Percentiles rank a stretch among this genome's conserved stretches.
Evolutionary conservation across 2,797 vertebrate species (phyloP).

Genomic region (Karalla daura): DNA sequence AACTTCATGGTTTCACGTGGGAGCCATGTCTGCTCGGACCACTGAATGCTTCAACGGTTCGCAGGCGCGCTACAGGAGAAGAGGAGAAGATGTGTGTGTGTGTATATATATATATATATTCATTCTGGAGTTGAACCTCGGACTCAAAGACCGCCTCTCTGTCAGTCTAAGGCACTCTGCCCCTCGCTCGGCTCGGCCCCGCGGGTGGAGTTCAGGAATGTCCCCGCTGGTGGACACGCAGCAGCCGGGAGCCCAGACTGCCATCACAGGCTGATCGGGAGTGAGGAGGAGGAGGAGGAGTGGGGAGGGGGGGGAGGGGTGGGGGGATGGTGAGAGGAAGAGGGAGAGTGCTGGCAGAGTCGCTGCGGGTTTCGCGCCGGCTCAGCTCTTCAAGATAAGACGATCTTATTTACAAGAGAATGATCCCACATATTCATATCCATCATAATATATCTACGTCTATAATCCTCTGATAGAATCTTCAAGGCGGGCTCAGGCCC

Average conservation of each 20-base stretch:
- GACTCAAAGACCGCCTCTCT: conserved; percentile 51
- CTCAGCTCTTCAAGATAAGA: no score
- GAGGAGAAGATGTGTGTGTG: no score
- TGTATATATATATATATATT: no score
- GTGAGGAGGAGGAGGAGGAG: background rate
- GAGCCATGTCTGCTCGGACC: no score
- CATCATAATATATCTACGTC: conserved; percentile 79
- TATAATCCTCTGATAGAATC: conserved; percentile 77
- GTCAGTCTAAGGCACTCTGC: conserved; percentile 85
- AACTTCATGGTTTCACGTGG: no score
- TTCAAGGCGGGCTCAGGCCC: conserved; percentile 89
- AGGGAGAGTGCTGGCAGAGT: no score
- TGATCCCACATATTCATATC: conserved; percentile 84
- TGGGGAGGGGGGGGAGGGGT: no score
- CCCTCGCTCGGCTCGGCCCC: conserved; percentile 51
- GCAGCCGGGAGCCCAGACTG: conserved; percentile 24
- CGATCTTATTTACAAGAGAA: conserved; percentile 96
- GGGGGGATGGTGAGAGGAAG: no score
- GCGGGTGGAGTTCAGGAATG: conserved; percentile 52
- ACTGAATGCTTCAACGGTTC: no score
- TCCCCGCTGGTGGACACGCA: conserved; percentile 25
- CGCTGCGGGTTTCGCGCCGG: no score
- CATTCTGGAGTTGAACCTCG: conserved; percentile 42
- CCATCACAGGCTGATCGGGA: conserved; percentile 40
- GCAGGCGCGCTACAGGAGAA: no score